Evolutionary conservation across 1,140 invertebrate species (phyloP).

Genomic region (Sesamia nonagrioides): DNA sequence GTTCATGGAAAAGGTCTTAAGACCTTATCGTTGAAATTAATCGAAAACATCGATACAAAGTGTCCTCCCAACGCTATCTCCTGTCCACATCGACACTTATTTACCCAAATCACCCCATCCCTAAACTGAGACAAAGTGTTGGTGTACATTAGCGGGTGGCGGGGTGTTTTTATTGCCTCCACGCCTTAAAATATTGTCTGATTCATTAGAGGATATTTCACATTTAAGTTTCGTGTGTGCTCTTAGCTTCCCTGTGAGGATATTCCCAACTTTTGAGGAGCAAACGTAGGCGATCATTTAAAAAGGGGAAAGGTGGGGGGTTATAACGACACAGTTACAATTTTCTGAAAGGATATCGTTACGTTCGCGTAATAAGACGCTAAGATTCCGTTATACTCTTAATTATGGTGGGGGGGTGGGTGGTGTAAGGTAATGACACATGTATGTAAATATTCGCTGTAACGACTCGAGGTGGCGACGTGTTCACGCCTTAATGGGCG

Average conservation of each 20-base stretch:
- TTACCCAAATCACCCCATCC: constrained; percentile 80
- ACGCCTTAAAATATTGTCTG: constrained; percentile 87
- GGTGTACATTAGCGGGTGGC: constrained; percentile 82
- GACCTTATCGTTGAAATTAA: background rate
- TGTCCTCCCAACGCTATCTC: constrained; percentile 41
- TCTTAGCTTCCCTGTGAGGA: constrained; percentile 71
- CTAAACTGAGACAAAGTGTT: constrained; percentile 81
- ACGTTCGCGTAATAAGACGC: constrained; percentile 87
- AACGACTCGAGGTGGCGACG: constrained; percentile 84
- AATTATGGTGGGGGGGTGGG: constrained; percentile 80
- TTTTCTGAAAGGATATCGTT: constrained; percentile 86
- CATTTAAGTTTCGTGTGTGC: constrained; percentile 86
- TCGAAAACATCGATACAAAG: constrained; percentile 52
- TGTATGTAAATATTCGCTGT: constrained; percentile 87
- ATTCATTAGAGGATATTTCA: constrained; percentile 87
- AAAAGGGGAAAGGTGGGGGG: constrained; percentile 59
- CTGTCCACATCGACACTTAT: constrained; percentile 84
- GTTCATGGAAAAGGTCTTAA: too few relatives aligned
- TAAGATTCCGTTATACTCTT: constrained; percentile 87
- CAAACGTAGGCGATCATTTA: constrained; percentile 75
- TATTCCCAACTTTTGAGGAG: constrained; percentile 71
- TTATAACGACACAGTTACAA: constrained; percentile 83
- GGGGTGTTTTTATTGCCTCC: constrained; percentile 85
- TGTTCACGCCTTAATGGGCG: constrained; percentile 82
- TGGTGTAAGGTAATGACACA: constrained; percentile 83